phyloP scores from a whole-genome alignment of 2,797 vertebrate species.

The Melanogrammus aeglefinus region DNA sequence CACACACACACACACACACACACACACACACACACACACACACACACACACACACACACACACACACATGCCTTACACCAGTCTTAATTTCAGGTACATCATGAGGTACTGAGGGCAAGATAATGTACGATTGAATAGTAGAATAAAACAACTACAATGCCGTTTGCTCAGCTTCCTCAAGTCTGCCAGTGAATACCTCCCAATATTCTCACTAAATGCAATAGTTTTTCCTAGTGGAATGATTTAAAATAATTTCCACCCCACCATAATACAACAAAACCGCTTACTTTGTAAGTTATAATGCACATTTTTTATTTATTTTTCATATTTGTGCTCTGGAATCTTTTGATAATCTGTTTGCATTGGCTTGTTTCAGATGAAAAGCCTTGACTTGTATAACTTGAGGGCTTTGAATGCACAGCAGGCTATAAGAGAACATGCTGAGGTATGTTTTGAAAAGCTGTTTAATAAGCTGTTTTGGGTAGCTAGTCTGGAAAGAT shows the following conservation, averaged over 20 bases:
- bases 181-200: not conserved
- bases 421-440: not conserved
- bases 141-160: not conserved
- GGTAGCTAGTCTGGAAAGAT: not conserved
- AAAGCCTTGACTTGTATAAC: not conserved
- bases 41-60: too few relatives aligned
- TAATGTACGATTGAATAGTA: constrained; percentile 27
- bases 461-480: not conserved
- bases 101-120: constrained; percentile 12
- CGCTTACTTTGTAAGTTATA: not conserved
- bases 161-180: not conserved
- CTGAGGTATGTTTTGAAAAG: not conserved
- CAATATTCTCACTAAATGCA: not conserved
- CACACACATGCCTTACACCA: constrained; percentile 8
- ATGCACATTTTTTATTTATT: not conserved
- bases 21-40: not conserved
- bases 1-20: not conserved
- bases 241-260: not conserved
- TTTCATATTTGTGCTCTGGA: not conserved
- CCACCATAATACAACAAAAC: not conserved
- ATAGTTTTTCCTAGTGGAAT: not conserved
- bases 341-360: not conserved
- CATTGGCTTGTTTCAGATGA: not conserved
- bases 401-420: not conserved
- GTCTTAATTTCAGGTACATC: constrained; percentile 26